Evolutionary conservation across 2,888 invertebrate species (phyloP).

Genomic region (Nemurella pictetii): DNA sequence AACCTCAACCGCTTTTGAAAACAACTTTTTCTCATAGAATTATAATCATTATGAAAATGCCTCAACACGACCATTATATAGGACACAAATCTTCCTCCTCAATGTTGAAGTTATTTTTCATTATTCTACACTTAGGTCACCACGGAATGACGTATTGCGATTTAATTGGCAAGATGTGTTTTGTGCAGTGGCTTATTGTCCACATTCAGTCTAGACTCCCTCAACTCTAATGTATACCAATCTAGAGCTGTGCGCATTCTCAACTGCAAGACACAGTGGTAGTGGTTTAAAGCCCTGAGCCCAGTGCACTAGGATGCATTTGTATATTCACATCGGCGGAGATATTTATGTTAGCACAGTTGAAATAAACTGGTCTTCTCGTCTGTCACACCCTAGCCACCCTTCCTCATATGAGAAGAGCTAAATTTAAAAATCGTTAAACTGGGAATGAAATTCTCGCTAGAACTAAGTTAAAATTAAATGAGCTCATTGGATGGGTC

Average conservation of each 20-base stretch:
- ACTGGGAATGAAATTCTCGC: not conserved
- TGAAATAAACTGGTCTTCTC: not conserved
- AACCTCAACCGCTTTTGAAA: not conserved
- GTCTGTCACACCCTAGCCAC: not conserved
- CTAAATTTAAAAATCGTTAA: not conserved
- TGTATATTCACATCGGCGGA: not conserved
- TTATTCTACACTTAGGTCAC: not conserved
- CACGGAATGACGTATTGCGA: not conserved
- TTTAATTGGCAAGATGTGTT: not conserved
- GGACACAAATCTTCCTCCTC: not conserved
- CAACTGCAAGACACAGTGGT: not conserved
- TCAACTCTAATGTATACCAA: not conserved
- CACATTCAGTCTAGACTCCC: not conserved
- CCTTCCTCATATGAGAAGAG: not conserved
- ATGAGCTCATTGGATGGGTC: not conserved
- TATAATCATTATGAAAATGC: not conserved
- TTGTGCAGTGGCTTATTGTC: not conserved
- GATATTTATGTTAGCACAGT: not conserved
- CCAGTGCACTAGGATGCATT: not conserved
- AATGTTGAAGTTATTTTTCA: not conserved
- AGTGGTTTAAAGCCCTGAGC: too few relatives aligned
- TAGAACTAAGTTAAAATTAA: not conserved
- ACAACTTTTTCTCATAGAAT: not conserved
- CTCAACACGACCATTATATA: not conserved
- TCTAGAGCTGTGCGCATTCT: not conserved